phyloP scores from a whole-genome alignment of 2,797 vertebrate genomes.

The Heteromormyrus szaboi region DNA sequence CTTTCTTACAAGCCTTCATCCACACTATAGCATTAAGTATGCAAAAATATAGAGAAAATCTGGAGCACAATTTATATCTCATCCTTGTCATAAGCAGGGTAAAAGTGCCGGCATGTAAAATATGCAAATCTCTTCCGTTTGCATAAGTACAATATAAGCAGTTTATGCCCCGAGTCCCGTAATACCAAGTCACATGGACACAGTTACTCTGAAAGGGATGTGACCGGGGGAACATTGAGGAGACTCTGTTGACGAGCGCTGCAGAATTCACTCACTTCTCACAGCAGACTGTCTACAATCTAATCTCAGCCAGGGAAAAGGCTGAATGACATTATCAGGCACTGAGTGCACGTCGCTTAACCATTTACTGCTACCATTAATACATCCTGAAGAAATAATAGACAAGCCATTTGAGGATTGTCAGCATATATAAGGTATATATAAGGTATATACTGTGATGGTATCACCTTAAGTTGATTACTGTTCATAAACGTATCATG shows the following conservation, averaged over 20 bases:
- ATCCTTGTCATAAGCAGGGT: neutral
- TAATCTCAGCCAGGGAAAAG: neutral
- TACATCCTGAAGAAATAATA: neutral
- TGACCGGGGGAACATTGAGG: neutral
- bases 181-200: neutral
- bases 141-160: constrained; percentile 1
- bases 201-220: neutral
- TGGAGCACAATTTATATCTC: neutral
- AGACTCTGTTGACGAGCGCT: neutral
- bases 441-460: neutral
- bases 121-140: neutral
- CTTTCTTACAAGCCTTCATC: neutral
- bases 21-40: neutral
- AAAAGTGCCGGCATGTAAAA: neutral
- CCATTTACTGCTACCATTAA: neutral
- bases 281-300: neutral
- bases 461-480: neutral
- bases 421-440: neutral
- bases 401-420: neutral
- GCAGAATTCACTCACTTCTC: neutral
- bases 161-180: neutral
- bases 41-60: neutral
- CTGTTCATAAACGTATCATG: neutral
- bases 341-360: neutral
- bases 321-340: neutral